phyloP scores from a whole-genome alignment of 1,140 invertebrate species.

The Drosophila repleta region DNA sequence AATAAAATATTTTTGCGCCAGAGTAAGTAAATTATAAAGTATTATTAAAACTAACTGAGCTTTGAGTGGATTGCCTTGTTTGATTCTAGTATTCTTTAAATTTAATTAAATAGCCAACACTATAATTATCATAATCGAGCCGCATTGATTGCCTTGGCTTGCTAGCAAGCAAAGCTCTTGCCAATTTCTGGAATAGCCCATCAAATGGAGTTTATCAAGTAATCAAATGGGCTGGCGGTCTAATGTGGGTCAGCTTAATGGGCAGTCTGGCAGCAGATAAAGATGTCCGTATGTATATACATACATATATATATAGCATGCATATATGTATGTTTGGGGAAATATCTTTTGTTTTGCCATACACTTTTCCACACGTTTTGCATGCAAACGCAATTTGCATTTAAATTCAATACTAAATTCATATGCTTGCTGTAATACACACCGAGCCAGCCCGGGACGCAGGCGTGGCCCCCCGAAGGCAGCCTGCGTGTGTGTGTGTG shows the following conservation, averaged over 20 bases:
- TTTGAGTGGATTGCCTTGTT: background rate
- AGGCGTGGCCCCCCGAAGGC: conserved; percentile 24
- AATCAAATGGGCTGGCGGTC: background rate
- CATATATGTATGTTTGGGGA: background rate
- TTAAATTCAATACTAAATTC: conserved; percentile 82
- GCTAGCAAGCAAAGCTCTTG: background rate
- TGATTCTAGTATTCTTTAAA: no score
- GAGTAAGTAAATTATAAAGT: no score
- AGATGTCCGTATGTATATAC: background rate
- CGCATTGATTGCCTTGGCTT: background rate
- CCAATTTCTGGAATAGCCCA: background rate
- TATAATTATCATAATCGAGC: background rate
- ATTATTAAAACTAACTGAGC: no score
- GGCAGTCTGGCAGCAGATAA: background rate
- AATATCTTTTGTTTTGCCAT: background rate
- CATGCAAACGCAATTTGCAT: conserved; percentile 81
- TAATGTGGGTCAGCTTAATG: conserved; percentile 31
- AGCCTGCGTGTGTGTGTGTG: conserved; percentile 8
- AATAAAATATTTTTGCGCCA: no score
- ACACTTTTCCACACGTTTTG: conserved; percentile 69
- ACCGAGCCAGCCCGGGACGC: conserved; percentile 38
- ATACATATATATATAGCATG: background rate
- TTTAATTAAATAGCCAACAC: background rate
- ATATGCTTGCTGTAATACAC: conserved; percentile 77
- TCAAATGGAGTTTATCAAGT: conserved; percentile 14